A percentile compares a stretch with the other conserved stretches of the same genome.
These are phyloP conservation scores for Prionailurus viverrinus DNA, from an alignment of 2,113 vertebrate genomes.

Conservation along the genomic window DNA sequence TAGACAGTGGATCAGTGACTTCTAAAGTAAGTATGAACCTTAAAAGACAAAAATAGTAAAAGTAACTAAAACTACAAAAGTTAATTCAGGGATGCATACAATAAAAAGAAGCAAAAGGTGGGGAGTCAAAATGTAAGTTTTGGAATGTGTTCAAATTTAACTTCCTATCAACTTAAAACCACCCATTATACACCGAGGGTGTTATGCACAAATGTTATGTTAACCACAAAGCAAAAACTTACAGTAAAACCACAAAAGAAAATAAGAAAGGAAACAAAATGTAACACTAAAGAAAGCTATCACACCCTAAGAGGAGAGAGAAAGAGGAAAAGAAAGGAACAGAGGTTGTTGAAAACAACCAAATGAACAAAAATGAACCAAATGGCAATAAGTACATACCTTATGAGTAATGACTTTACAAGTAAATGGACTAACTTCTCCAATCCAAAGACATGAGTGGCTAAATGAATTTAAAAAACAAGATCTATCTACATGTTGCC, in stretches of 20 bases:
- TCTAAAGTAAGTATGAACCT: not conserved
- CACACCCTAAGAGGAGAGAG: not conserved
- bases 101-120: not conserved
- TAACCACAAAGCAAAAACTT: not conserved
- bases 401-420: not conserved
- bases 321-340: not conserved
- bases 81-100: not conserved
- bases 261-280: not conserved
- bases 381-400: not conserved
- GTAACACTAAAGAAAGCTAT: not conserved
- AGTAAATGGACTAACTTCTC: not conserved
- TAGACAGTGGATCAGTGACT: not conserved
- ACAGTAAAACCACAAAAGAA: not conserved
- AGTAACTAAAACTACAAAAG: not conserved
- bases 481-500: not conserved
- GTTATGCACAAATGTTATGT: not conserved
- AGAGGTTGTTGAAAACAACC: not conserved
- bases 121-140: not conserved
- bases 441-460: not conserved
- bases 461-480: not conserved
- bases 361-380: not conserved
- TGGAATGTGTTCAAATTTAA: not conserved
- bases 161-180: not conserved
- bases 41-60: not conserved
- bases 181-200: not conserved